A percentile compares a stretch with the other conserved stretches of the same genome.
phyloP scores from a whole-genome alignment of 2,113 vertebrate species.

The Prietella phreatophila region DNA sequence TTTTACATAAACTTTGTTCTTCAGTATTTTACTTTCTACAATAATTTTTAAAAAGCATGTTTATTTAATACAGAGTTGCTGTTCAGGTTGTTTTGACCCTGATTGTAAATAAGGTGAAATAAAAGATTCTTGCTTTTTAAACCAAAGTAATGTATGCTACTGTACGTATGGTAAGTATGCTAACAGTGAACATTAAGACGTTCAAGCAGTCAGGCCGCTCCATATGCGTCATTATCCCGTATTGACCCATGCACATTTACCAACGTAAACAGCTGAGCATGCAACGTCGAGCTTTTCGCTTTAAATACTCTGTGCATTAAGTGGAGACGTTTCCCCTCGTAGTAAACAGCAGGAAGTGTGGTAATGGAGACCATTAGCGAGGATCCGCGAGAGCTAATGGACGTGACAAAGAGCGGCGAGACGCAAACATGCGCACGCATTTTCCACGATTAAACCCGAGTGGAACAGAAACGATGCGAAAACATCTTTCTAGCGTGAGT shows the following conservation, averaged over 20 bases:
- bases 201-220: neutral
- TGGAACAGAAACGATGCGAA: neutral
- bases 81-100: neutral
- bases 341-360: slow-evolving; percentile 35
- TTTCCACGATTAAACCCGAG: neutral
- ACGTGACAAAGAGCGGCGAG: neutral
- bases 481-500: neutral
- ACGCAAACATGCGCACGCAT: neutral
- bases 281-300: slow-evolving; percentile 32
- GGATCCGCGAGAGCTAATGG: slow-evolving; percentile 49
- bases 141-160: too few relatives aligned
- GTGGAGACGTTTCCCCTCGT: slow-evolving; percentile 16
- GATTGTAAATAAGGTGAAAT: neutral
- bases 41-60: neutral
- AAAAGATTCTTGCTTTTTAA: neutral
- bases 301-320: slow-evolving; percentile 53
- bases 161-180: too few relatives aligned
- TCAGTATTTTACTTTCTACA: too few relatives aligned
- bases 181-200: neutral
- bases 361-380: slow-evolving; percentile 37
- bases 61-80: neutral
- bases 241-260: slow-evolving; percentile 36
- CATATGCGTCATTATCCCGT: neutral
- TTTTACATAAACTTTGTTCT: too few relatives aligned
- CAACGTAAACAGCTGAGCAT: slow-evolving; percentile 41